A percentile compares a stretch with the other conserved stretches of the same genome.
phyloP scores from a whole-genome alignment of 2,113 vertebrate genomes.

The Antennarius striatus region DNA sequence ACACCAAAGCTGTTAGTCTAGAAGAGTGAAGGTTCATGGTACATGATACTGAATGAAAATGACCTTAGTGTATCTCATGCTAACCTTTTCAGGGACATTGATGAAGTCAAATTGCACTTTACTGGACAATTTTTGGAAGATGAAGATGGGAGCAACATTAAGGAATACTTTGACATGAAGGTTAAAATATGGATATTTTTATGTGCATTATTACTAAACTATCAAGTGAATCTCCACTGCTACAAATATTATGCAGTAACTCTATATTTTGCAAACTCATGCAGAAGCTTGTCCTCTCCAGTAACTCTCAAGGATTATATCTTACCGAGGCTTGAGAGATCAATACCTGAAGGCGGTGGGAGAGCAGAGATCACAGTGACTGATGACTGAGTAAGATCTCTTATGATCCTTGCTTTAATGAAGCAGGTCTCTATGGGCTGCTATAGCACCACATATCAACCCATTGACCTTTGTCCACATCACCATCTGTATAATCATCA shows the following conservation, averaged over 20 bases:
- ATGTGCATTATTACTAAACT: no score
- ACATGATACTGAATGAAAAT: no score
- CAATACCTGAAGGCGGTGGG: constrained; percentile 32
- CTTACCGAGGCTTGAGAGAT: constrained; percentile 29
- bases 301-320: constrained; percentile 10
- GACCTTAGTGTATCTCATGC: no score
- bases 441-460: background rate
- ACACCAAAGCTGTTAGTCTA: background rate
- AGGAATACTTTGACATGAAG: no score
- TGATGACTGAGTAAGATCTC: constrained; percentile 33
- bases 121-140: no score
- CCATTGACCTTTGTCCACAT: background rate
- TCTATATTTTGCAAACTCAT: constrained; percentile 18
- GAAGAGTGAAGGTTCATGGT: no score
- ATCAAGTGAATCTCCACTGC: no score
- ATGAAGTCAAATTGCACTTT: background rate
- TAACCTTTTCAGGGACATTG: background rate
- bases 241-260: no score
- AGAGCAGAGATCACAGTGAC: constrained; percentile 35
- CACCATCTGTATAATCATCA: background rate
- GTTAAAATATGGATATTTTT: no score
- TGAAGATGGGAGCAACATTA: no score
- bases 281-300: constrained; percentile 5
- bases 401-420: constrained; percentile 45
- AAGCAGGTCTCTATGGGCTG: constrained; percentile 17